phyloP scores from a whole-genome alignment of 2,888 invertebrate genomes.

The Drosophila affinis region DNA sequence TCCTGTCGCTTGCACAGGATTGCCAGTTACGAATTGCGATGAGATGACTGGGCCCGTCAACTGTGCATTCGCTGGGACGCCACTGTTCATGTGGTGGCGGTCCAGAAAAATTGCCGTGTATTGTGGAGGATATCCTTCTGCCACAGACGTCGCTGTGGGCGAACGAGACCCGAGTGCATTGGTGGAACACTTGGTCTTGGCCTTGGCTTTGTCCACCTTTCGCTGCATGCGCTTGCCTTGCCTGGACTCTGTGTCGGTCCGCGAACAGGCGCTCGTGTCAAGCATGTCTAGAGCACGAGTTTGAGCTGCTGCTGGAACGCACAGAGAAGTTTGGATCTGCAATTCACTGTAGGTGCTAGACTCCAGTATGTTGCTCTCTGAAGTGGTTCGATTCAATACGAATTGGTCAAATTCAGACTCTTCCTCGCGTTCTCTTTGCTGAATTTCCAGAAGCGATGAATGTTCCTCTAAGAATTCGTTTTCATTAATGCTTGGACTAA shows the following conservation, averaged over 20 bases:
- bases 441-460: constrained; percentile 64
- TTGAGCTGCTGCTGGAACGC: constrained; percentile 1
- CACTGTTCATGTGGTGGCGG: constrained; percentile 48
- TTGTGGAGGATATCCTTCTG: constrained; percentile 79
- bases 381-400: constrained; percentile 78
- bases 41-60: constrained; percentile 70
- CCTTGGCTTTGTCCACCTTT: constrained; percentile 65
- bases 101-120: constrained; percentile 82
- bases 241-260: constrained; percentile 69
- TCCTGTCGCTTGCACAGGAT: constrained; percentile 32
- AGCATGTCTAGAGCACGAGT: constrained; percentile 49
- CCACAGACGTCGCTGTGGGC: constrained; percentile 8
- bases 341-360: constrained; percentile 81
- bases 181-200: constrained; percentile 55
- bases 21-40: constrained; percentile 63
- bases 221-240: constrained; percentile 78
- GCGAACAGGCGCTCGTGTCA: constrained; percentile 76
- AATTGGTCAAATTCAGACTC: constrained; percentile 77
- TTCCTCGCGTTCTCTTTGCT: constrained; percentile 40
- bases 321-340: constrained; percentile 51
- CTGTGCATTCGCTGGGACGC: constrained; percentile 63
- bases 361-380: constrained; percentile 81
- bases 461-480: constrained; percentile 70
- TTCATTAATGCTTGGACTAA: constrained; percentile 7
- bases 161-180: constrained; percentile 38